Conservation (phyloP, 1,140 invertebrate species). For the Drosophila jambulina region DNA sequence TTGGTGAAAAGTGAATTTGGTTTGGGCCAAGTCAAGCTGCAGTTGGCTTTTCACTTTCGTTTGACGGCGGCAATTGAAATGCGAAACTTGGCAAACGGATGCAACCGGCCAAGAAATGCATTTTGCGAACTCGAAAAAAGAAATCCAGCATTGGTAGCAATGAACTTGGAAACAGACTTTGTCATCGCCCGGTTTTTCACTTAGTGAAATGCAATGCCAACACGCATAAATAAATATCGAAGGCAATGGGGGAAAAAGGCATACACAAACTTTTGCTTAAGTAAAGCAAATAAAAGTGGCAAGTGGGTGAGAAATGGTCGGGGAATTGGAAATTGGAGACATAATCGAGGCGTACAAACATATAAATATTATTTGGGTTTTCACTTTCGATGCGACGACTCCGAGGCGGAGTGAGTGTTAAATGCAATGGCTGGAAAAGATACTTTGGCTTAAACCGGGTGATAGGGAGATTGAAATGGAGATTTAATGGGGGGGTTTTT, state of each 20-base stretch:
- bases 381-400: slow-evolving; percentile 44
- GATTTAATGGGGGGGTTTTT: slow-evolving; percentile 1
- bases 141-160: slow-evolving; percentile 51
- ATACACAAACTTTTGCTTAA: slow-evolving; percentile 32
- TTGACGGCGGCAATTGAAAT: slow-evolving; percentile 74
- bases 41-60: slow-evolving; percentile 81
- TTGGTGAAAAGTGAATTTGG: slow-evolving; percentile 68
- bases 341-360: slow-evolving; percentile 51
- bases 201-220: slow-evolving; percentile 75
- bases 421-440: slow-evolving; percentile 11
- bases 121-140: slow-evolving; percentile 19
- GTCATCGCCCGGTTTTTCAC: slow-evolving; percentile 57
- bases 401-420: slow-evolving; percentile 1
- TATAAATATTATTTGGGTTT: slow-evolving; percentile 51
- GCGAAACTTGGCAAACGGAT: slow-evolving; percentile 82
- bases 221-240: slow-evolving; percentile 68
- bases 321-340: slow-evolving; percentile 45
- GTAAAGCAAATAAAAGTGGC: slow-evolving; percentile 31
- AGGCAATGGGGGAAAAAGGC: slow-evolving; percentile 11
- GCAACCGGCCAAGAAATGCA: slow-evolving; percentile 42
- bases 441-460: background rate
- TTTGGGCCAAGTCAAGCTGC: slow-evolving; percentile 50
- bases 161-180: slow-evolving; percentile 68
- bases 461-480: background rate
- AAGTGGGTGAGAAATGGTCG: slow-evolving; percentile 27